Base-by-base conservation (phyloP, 1,140 invertebrate genomes). In the Dryas iulia region DNA sequence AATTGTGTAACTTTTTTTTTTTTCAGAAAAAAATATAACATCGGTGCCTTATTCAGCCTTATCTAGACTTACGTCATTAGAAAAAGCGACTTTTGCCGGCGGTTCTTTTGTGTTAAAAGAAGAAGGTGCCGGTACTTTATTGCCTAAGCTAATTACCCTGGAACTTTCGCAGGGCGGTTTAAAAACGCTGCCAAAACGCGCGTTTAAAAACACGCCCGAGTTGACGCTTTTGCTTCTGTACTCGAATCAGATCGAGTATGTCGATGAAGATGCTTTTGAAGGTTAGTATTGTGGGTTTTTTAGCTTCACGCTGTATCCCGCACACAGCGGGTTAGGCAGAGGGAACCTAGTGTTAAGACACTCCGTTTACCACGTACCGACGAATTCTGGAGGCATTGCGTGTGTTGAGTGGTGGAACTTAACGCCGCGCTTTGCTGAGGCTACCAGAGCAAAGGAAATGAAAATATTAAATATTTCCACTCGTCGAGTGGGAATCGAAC, bases 231-330 rank as follows among this genome's bases (percentile, higher is more conserved):
- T 70, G 10, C n/a, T 33, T 6, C 58, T 70, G n/a, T 70, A 47
- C 61, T 14, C 23, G 1, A 70, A 70, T 31, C 14, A 25, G 3
- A 70, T 70, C 30, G 62, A 56, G 5, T 21, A 12, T 10, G 18
- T 70, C 2, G 28, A 70, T 10, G 57, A 18, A 0, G 47, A 56
- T 11, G 68, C 68, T 4, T 65, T 70, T 5, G 58, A 54, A 39
- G 68, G 68, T 70, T 12, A 39, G 54, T n/a, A 5, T 25, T 12
- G n/a, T n/a, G n/a, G n/a, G n/a, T n/a, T n/a, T n/a, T n/a, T n/a
- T n/a, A n/a, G n/a, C n/a, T n/a, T n/a, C n/a, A n/a, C n/a, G n/a
- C n/a, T n/a, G n/a, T n/a, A n/a, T n/a, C n/a, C n/a, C n/a, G n/a
- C n/a, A n/a, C n/a, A n/a, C n/a, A n/a, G n/a, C n/a, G n/a, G n/a